Conservation (phyloP, 2,797 vertebrate genomes). For the Glossophaga mutica region DNA sequence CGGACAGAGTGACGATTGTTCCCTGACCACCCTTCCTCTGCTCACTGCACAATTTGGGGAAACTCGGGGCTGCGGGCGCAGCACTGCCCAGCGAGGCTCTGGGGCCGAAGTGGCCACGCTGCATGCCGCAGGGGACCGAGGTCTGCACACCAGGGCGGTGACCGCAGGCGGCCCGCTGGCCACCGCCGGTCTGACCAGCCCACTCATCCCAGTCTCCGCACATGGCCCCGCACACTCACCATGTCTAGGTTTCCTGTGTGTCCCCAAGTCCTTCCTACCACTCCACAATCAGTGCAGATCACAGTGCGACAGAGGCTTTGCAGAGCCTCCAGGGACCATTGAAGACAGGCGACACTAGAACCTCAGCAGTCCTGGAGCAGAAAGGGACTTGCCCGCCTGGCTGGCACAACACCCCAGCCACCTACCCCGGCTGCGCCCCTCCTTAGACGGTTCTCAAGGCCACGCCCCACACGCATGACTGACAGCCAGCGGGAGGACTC, state of each 20-base stretch:
- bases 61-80: background rate
- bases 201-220: background rate
- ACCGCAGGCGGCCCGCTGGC: background rate
- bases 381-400: accelerated
- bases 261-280: background rate
- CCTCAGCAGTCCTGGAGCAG: background rate
- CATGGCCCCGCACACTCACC: background rate
- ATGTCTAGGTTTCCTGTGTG: background rate
- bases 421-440: background rate
- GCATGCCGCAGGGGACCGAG: background rate
- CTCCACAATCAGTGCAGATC: background rate
- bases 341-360: too few relatives aligned
- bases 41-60: background rate
- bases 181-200: background rate
- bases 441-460: background rate
- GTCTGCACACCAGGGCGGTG: background rate
- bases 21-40: background rate
- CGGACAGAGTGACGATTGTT: too few relatives aligned
- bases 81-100: background rate
- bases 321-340: too few relatives aligned
- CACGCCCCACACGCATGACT: background rate
- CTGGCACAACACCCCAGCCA: background rate
- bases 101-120: background rate
- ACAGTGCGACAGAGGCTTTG: background rate
- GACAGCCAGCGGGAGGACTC: accelerated